Percentiles rank a stretch among this genome's conserved stretches.
phyloP scores from a whole-genome alignment of 2,888 invertebrate species.

The Mechanitis mazaeus region DNA sequence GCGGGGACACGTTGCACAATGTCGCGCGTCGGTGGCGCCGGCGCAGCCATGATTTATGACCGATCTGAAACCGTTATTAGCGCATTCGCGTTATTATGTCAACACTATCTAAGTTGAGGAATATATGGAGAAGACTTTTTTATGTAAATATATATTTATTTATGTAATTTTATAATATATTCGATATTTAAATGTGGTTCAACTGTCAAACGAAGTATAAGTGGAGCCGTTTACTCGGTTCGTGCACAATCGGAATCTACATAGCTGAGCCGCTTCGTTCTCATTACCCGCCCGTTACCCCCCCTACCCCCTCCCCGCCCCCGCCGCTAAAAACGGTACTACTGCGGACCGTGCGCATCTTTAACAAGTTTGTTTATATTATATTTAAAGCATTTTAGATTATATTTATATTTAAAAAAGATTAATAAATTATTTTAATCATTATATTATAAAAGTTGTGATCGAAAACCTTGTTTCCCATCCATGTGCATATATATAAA shows the following conservation, averaged over 20 bases:
- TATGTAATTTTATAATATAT: background rate
- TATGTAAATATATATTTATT: too few relatives aligned
- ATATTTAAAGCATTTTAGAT: slow-evolving; percentile 13
- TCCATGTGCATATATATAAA: too few relatives aligned
- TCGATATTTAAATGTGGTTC: background rate
- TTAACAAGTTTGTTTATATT: slow-evolving; percentile 16
- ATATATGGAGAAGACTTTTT: too few relatives aligned
- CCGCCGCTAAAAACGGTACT: slow-evolving; percentile 47
- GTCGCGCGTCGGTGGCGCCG: slow-evolving; percentile 34
- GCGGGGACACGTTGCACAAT: slow-evolving; percentile 54
- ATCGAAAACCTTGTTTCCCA: too few relatives aligned
- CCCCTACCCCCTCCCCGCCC: slow-evolving; percentile 26
- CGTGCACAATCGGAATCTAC: slow-evolving; percentile 55
- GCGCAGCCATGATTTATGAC: slow-evolving; percentile 34
- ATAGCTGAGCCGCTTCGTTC: slow-evolving; percentile 69
- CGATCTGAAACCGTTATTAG: slow-evolving; percentile 24
- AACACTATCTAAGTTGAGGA: too few relatives aligned
- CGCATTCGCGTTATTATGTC: background rate
- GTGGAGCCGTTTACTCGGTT: slow-evolving; percentile 26
- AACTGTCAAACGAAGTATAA: slow-evolving; percentile 3
- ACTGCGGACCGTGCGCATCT: slow-evolving; percentile 36
- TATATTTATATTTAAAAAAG: background rate
- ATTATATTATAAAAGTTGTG: too few relatives aligned
- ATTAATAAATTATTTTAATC: too few relatives aligned
- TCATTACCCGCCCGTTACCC: slow-evolving; percentile 71